Percentiles rank a stretch among this genome's conserved stretches.
Evolutionary conservation across 2,888 invertebrate species (phyloP).

Genomic region (Drosophila ezoana): DNA sequence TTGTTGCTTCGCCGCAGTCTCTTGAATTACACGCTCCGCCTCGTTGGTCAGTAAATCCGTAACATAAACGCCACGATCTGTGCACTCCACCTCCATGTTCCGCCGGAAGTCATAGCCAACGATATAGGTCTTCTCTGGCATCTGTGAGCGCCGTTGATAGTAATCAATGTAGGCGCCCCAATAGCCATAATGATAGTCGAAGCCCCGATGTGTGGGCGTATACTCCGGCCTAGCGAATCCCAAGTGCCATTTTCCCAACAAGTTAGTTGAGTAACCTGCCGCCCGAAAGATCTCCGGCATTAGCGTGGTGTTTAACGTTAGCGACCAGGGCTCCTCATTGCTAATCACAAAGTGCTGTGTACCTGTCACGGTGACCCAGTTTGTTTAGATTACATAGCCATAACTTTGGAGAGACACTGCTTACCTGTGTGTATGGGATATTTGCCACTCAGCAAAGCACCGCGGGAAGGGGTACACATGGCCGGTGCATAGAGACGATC

Average conservation of each 20-base stretch:
- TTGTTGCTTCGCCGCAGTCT: constrained; percentile 31
- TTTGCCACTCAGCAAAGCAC: constrained; percentile 93
- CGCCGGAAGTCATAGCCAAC: constrained; percentile 86
- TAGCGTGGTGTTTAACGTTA: constrained; percentile 89
- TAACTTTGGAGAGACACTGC: background rate
- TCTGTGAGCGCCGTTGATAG: constrained; percentile 87
- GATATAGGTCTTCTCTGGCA: constrained; percentile 79
- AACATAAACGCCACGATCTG: constrained; percentile 87
- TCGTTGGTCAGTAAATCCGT: constrained; percentile 90
- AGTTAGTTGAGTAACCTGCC: constrained; percentile 92
- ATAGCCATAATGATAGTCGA: constrained; percentile 93
- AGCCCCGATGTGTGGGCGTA: constrained; percentile 91
- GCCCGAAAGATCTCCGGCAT: constrained; percentile 89
- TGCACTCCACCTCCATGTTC: constrained; percentile 86
- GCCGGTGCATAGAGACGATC: constrained; percentile 93
- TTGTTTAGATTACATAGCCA: background rate
- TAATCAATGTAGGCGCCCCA: constrained; percentile 94
- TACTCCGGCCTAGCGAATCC: constrained; percentile 88
- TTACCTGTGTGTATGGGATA: constrained; percentile 93
- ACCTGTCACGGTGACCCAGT: constrained; percentile 84
- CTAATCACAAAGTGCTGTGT: constrained; percentile 90
- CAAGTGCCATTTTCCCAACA: constrained; percentile 96
- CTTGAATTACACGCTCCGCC: constrained; percentile 87
- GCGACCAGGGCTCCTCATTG: constrained; percentile 89
- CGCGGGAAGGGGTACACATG: constrained; percentile 93